Base-by-base conservation (phyloP, 2,797 vertebrate genomes). In the Muscicapa striata region DNA sequence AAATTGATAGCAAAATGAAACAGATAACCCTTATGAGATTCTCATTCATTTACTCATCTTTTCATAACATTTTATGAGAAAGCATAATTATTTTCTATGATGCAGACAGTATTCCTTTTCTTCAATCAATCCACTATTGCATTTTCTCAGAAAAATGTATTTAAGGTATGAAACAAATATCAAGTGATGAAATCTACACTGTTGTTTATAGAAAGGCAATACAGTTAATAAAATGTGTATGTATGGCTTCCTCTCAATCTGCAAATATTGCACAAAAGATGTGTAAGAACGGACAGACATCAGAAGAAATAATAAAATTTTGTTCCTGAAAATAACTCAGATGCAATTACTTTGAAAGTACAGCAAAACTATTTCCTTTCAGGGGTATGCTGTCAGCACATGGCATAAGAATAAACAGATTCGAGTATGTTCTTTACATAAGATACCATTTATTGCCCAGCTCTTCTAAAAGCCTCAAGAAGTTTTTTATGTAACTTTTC, bases 101-200 rank as follows among this genome's bases (percentile, higher is more conserved):
- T 46, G 9, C 24, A 68, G 34, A 16, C 7, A 87, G 3, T 61
- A 64, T 75, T 70, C 85, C 4, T 27, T 74, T 91, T 59, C 43
- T 70, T 43, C 36, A 73, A 14, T 59, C 74, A 88, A 69, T 34
- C 24, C 15, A 36, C 22, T 67, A n/a, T 15, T 55, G 34, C 5
- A 10, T 81, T 95, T 73, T 85, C 64, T 49, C 59, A 73, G 75
- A 92, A 94, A 91, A 94, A 92, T 62, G 0, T 59, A 77, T 91
- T 81, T 87, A 85, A 34, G 38, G 10, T 40, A 66, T 49, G n/a
- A 93, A 89, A 85, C 17, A 67, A 74, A 89, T 58, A 92, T 13
- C 52, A 79, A 73, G 17, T 77, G 40, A 77, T 90, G 8, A 96
- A 89, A 94, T 84, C 34, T 73, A 46, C 8, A 30, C 6, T 26